Percentiles rank a stretch among this genome's conserved stretches.
phyloP scores from a whole-genome alignment of 2,113 vertebrate species.

The Aplodontia rufa region DNA sequence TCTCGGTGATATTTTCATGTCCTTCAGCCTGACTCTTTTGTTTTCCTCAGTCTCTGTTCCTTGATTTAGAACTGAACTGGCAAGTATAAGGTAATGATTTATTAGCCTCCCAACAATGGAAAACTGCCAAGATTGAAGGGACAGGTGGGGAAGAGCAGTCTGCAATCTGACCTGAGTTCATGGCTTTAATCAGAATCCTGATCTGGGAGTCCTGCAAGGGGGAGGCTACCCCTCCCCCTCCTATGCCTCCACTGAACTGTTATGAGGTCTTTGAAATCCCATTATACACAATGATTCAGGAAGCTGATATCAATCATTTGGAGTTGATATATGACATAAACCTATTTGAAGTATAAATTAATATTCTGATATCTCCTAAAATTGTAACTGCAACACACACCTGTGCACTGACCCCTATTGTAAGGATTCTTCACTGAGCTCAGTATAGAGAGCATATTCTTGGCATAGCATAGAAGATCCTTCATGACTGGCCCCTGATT shows the following conservation, averaged over 20 bases:
- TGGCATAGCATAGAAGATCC: neutral
- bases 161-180: neutral
- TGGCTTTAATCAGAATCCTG: neutral
- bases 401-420: neutral
- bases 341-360: neutral
- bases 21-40: neutral
- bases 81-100: neutral
- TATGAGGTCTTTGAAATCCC: neutral
- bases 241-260: neutral
- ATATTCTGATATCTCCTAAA: neutral
- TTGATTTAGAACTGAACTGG: conserved; percentile 34
- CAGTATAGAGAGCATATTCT: neutral
- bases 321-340: neutral
- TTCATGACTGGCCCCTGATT: neutral
- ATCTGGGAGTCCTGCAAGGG: neutral
- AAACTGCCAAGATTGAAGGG: conserved; percentile 33
- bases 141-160: neutral
- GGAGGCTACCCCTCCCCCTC: neutral
- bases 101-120: neutral
- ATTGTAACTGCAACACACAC: neutral
- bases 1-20: neutral
- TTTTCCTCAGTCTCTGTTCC: neutral
- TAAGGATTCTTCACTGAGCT: neutral
- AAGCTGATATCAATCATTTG: neutral
- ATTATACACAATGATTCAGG: neutral